Conservation (phyloP, 1,140 invertebrate species). For the Trichonephila clavata region DNA sequence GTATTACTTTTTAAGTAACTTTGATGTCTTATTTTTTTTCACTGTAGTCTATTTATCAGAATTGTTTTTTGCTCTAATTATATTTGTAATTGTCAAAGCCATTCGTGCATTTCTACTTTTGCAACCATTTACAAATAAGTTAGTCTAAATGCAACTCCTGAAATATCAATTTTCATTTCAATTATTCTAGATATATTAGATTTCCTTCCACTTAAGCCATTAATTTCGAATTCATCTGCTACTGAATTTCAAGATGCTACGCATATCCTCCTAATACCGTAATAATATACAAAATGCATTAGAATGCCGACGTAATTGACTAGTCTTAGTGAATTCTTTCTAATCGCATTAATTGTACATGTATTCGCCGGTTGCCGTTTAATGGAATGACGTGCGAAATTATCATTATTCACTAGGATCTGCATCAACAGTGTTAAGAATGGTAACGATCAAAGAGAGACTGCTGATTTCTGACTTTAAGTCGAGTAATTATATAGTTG, state of each 20-base stretch:
- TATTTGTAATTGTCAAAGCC: too few relatives aligned
- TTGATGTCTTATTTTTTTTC: too few relatives aligned
- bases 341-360: slow-evolving; percentile 65
- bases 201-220: neutral
- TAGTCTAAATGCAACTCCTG: too few relatives aligned
- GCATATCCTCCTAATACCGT: neutral
- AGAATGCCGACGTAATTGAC: slow-evolving; percentile 43
- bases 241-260: neutral
- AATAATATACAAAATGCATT: slow-evolving; percentile 59
- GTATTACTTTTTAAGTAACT: too few relatives aligned
- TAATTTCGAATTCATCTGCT: neutral
- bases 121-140: too few relatives aligned
- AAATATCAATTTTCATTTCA: slow-evolving; percentile 5
- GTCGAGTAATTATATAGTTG: slow-evolving; percentile 62
- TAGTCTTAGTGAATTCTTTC: slow-evolving; percentile 52
- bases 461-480: slow-evolving; percentile 61
- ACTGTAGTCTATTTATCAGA: too few relatives aligned
- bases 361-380: slow-evolving; percentile 15
- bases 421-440: slow-evolving; percentile 8
- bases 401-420: slow-evolving; percentile 32
- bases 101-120: too few relatives aligned
- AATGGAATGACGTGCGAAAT: slow-evolving; percentile 50
- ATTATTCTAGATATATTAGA: neutral
- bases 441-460: slow-evolving; percentile 45
- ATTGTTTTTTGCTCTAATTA: too few relatives aligned